These are phyloP conservation scores for Rhinolophus sinicus DNA, from an alignment of 2,113 vertebrate genomes.

Conservation along the genomic window DNA sequence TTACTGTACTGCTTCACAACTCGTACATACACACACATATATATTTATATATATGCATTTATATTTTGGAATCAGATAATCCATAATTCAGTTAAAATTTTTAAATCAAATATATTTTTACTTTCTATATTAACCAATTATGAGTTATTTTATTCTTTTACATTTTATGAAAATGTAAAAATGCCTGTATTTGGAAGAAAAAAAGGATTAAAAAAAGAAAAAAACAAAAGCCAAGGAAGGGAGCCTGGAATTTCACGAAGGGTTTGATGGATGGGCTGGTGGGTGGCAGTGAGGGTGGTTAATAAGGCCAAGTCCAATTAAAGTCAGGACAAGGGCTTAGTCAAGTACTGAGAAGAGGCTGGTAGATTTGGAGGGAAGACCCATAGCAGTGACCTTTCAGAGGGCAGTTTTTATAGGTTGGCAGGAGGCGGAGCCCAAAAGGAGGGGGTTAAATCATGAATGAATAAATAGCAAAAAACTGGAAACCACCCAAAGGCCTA, in stretches of 20 bases:
- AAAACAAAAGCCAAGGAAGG: not conserved
- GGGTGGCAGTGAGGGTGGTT: not conserved
- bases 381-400: constrained; percentile 55
- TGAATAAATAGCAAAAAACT: constrained; percentile 56
- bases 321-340: not conserved
- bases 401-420: constrained; percentile 57
- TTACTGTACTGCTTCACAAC: not conserved
- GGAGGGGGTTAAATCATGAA: constrained; percentile 35
- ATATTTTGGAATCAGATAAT: not conserved
- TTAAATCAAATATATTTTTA: not conserved
- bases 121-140: not conserved
- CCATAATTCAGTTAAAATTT: not conserved
- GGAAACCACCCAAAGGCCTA: constrained; percentile 67
- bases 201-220: not conserved
- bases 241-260: not conserved
- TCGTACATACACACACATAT: not conserved
- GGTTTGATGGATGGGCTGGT: not conserved
- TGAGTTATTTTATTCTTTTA: constrained; percentile 19
- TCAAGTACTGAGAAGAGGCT: not conserved
- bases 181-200: not conserved
- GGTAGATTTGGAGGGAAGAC: not conserved
- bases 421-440: constrained; percentile 32
- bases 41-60: not conserved
- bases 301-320: not conserved
- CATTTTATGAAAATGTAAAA: constrained; percentile 7